Evolutionary conservation across 2,797 vertebrate species (phyloP), one percentile per base, ranked within the genome.

Genomic region (Ceyx erithaca): DNA sequence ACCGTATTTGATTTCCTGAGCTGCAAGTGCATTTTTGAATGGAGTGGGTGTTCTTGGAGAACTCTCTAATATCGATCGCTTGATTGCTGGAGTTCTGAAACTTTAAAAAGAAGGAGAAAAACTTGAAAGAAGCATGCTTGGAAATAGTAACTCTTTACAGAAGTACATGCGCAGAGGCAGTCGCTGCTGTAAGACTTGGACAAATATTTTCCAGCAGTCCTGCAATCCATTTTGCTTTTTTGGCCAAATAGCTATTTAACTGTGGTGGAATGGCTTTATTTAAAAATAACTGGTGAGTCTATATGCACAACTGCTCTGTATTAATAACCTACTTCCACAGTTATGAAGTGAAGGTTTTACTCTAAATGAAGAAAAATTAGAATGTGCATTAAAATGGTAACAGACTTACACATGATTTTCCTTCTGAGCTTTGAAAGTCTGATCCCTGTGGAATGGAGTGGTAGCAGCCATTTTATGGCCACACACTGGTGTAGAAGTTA

Each of bases 21-120:
- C 97, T 84, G 98, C 98, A 85, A 99, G 95, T 40, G 98, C 96
- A 14, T 98, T 98, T 97, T 98, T 99, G 97, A 99, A 99, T 14
- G 99, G 99, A 62, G 99, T 99, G 75, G 99, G 99, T 70, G 99
- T 99, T 94, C 98, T 98, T 72, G 99, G 99, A 90, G 98, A 98
- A 40, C 98, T 98, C 94, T 99, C 99, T 93, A 99, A 95, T 95
- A 99, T 98, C 12, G 99, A 99, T 80, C 99, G 98, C 93, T 98
- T 98, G 93, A 99, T 98, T 96, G 98, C 98, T 88, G 99, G 99
- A 87, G 99, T 99, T 96, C 98, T 98, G 97, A 99, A 99, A 96
- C 99, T 99, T 97, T 90, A 75, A 95, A 92, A 94, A 95, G 51
- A 96, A 33, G 54, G 52, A 67, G 55, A 70, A 80, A 61, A 93